Evolutionary conservation across 2,113 vertebrate species (phyloP).

Genomic region (Platysternon megacephalum): DNA sequence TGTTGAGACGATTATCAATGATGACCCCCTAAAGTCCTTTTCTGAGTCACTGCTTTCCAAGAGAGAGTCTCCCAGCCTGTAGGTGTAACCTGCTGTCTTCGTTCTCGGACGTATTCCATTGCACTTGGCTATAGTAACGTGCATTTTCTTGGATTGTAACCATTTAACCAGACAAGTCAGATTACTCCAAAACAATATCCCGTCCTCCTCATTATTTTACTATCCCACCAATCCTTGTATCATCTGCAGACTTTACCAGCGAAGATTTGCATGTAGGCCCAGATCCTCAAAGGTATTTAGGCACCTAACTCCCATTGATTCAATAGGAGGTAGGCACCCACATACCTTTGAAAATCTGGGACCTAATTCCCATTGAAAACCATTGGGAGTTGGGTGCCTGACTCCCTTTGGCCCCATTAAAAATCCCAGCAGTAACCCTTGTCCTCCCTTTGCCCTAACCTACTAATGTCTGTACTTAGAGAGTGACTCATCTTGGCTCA

Average conservation of each 20-base stretch:
- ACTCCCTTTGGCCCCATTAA: neutral
- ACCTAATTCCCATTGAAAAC: neutral
- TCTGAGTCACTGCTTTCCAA: too few relatives aligned
- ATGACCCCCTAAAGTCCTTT: too few relatives aligned
- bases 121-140: too few relatives aligned
- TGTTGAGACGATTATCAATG: too few relatives aligned
- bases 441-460: neutral
- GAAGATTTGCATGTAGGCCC: neutral
- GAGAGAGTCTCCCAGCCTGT: too few relatives aligned
- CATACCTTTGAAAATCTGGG: neutral
- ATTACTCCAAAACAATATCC: too few relatives aligned
- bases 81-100: too few relatives aligned
- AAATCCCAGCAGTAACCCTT: neutral
- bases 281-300: neutral
- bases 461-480: neutral
- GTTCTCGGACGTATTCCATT: too few relatives aligned
- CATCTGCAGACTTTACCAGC: neutral
- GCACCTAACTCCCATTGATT: neutral
- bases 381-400: neutral
- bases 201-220: too few relatives aligned
- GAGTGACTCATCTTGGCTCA: accelerated
- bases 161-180: too few relatives aligned
- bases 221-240: neutral
- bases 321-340: neutral
- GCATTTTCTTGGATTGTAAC: too few relatives aligned